phyloP scores from a whole-genome alignment of 2,888 invertebrate species.

The Tenthredo amoena region DNA sequence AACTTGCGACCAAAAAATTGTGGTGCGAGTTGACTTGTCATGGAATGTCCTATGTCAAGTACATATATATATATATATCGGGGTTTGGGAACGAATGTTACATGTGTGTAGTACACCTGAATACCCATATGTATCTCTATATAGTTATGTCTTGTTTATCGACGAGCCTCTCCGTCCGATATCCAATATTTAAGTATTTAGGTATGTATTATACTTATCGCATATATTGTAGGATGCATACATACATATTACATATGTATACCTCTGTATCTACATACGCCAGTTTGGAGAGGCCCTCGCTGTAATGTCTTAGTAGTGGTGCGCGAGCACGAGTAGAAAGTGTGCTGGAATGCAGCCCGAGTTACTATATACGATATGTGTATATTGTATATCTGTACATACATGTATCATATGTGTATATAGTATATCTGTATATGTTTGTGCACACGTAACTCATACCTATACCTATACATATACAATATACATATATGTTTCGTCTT shows the following conservation, averaged over 20 bases:
- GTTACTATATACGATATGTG: not conserved
- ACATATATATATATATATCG: too few species aligned
- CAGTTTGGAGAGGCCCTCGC: not conserved
- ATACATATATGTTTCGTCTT: not conserved
- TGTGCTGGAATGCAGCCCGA: conserved; percentile 52
- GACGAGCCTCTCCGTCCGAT: not conserved
- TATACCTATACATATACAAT: too few species aligned
- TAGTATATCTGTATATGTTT: not conserved
- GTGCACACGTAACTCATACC: not conserved
- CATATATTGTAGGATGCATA: not conserved
- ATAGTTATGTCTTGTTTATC: not conserved
- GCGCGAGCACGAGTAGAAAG: conserved; percentile 44
- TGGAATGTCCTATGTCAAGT: not conserved
- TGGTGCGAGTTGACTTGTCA: not conserved
- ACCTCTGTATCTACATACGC: not conserved
- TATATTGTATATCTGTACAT: not conserved
- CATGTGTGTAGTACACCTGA: not conserved
- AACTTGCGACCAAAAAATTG: not conserved
- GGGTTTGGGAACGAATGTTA: not conserved
- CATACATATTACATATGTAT: not conserved
- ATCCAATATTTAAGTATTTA: conserved; percentile 2
- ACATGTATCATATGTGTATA: not conserved
- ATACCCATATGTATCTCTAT: not conserved
- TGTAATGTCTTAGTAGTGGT: not conserved
- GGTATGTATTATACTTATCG: not conserved